Evolutionary conservation across 2,888 invertebrate genomes (phyloP), one percentile per base, ranked within the genome.

Genomic region (Sicus ferrugineus): DNA sequence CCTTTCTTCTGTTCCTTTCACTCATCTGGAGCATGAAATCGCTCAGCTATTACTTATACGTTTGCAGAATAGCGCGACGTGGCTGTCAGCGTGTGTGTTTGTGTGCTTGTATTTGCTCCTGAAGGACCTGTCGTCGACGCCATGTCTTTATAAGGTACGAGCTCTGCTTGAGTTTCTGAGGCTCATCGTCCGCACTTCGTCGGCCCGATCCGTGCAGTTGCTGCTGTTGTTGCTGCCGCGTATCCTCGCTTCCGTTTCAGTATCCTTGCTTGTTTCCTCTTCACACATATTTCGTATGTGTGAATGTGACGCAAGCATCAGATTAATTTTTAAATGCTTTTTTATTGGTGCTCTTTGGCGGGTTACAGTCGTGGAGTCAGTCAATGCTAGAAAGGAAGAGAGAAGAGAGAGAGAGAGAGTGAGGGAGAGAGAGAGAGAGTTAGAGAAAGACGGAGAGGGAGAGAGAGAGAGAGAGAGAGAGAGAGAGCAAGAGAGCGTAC

Each of bases 241-340:
- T 26, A 52, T 54, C 66, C 46, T 46, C 28, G 31, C 64, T 30
- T 48, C 50, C 7, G 48, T 26, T 3, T 14, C 46, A 52, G n/a
- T n/a, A 58, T 67, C 42, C 28, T 54, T 42, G 31, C 54, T 59
- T 67, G 52, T 46, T 64, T 58, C 56, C 59, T 48, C 63, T 63
- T 63, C 46, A 54, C 48, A 59, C 65, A 65, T 59, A 71, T 71
- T 69, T 67, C 68, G 61, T 68, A 67, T 71, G 71, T 71, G 73
- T 71, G 68, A 73, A 75, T 74, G 76, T 77, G 76, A 73, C 70
- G 74, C 76, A 75, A 75, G 75, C 76, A 75, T 73, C 72, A 75
- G 75, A 76, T 76, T 77, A 76, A 75, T 75, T 75, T 75, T 75
- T 75, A 75, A 77, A 77, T 75, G 74, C 72, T 74, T 75, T 76